Evolutionary conservation across 2,888 invertebrate species (phyloP), one percentile per base, ranked within the genome.

Genomic region (Amorpha juglandis): DNA sequence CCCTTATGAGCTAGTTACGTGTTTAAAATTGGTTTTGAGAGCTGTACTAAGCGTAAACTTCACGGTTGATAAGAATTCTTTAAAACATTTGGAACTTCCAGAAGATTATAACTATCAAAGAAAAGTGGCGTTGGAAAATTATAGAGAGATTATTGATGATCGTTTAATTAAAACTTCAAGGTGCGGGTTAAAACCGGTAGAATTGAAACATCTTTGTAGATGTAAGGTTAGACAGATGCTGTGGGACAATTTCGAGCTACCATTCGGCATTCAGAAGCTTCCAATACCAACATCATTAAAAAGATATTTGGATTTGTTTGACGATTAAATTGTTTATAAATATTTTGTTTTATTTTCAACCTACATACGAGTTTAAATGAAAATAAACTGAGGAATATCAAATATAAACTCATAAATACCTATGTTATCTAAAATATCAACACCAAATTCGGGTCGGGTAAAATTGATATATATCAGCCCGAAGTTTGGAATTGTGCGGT

Each of bases 191-290:
- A 83, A 82, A 68, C 95, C 96, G 0, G 94, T 95, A n/a, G 96
- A 96, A 74, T 87, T 98, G 66, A 96, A 96, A 73, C 97, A 97
- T 84, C 86, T 97, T 3, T 96, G 96, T 75, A 94, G 97, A 70
- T 97, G 97, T 81, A 88, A 89, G 27, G 94, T 97, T 55, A 94
- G 97, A 68, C 89, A 95, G 58, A 83, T 89, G 66, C 86, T 98
- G 62, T 95, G 96, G 91, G 77, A 91, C 47, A 96, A 96, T 79
- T 96, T 95, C 86, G 95, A 96, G 73, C 83, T 98, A 52, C 97
- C 97, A 0, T 94, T 95, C 72, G 97, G 97, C 14, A 96, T 97
- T 71, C 93, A 94, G 72, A 94, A 94, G 21, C 82, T 97, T 62
- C 95, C 95, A 6, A 87, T 97, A 71, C 97, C 97, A 0, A 86